phyloP scores from a whole-genome alignment of 2,888 invertebrate genomes.

The Tetramorium bicarinatum region DNA sequence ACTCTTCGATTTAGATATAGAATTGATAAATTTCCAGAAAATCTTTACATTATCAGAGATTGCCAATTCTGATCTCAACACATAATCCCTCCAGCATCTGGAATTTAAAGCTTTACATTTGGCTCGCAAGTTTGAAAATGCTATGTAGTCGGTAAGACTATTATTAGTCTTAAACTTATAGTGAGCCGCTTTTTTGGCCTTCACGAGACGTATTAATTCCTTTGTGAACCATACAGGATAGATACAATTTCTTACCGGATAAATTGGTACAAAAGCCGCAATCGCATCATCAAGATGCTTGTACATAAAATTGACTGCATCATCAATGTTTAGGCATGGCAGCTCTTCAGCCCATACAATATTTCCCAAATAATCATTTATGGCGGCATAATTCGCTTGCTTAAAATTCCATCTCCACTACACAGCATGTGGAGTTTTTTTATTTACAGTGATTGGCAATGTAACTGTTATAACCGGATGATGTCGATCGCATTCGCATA shows the following conservation, averaged over 20 bases:
- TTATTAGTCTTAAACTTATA: not conserved
- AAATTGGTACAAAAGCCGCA: not conserved
- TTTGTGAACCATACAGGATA: not conserved
- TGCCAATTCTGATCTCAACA: not conserved
- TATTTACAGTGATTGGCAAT: not conserved
- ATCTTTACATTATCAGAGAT: slow-evolving; percentile 7
- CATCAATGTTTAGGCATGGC: not conserved
- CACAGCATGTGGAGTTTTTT: too few relatives aligned
- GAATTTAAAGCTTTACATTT: not conserved
- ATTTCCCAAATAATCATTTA: not conserved
- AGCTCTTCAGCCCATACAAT: not conserved
- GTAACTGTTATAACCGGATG: not conserved
- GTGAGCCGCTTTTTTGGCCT: slow-evolving; percentile 3
- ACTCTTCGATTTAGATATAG: not conserved
- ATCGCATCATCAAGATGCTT: not conserved
- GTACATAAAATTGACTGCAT: not conserved
- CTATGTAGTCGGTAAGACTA: not conserved
- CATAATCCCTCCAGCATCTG: not conserved
- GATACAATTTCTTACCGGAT: not conserved
- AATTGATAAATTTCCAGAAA: not conserved
- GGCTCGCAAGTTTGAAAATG: not conserved
- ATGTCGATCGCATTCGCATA: not conserved
- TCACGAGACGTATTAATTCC: not conserved
- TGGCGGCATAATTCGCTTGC: not conserved
- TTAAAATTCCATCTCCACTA: not conserved